A percentile compares a stretch with the other conserved stretches of the same genome.
Conservation (phyloP, 2,113 vertebrate species). For the Channa maculata region DNA sequence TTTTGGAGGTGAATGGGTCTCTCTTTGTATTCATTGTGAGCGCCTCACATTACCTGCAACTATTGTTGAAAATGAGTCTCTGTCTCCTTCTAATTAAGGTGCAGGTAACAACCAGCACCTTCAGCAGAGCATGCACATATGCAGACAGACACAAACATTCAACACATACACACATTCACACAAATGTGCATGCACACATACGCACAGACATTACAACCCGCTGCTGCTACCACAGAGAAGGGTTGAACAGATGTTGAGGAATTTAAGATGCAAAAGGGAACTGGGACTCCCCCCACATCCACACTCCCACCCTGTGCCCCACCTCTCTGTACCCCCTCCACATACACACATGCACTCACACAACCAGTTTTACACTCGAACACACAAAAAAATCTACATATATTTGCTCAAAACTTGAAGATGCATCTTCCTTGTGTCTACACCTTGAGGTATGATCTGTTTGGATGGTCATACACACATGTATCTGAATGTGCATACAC, state of each 20-base stretch:
- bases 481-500: slow-evolving; percentile 41
- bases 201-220: slow-evolving; percentile 67
- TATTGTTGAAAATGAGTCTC: slow-evolving; percentile 73
- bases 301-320: slow-evolving; percentile 46
- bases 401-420: slow-evolving; percentile 59
- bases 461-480: slow-evolving; percentile 19
- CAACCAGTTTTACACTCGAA: slow-evolving; percentile 53
- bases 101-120: slow-evolving; percentile 75
- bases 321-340: slow-evolving; percentile 51
- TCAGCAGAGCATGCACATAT: slow-evolving; percentile 75
- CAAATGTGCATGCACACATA: background rate
- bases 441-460: slow-evolving; percentile 7
- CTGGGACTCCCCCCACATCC: slow-evolving; percentile 66
- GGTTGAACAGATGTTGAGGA: slow-evolving; percentile 92
- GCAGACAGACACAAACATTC: slow-evolving; percentile 60
- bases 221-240: slow-evolving; percentile 71
- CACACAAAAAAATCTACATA: slow-evolving; percentile 65
- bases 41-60: slow-evolving; percentile 67
- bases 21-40: slow-evolving; percentile 56
- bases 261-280: slow-evolving; percentile 89
- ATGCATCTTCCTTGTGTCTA: slow-evolving; percentile 27
- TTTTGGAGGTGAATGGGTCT: slow-evolving; percentile 53
- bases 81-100: slow-evolving; percentile 82
- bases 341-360: slow-evolving; percentile 35
- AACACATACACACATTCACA: slow-evolving; percentile 15